These are phyloP conservation scores for Malurus splendens DNA, from an alignment of 2,797 vertebrate species.

Conservation along the genomic window DNA sequence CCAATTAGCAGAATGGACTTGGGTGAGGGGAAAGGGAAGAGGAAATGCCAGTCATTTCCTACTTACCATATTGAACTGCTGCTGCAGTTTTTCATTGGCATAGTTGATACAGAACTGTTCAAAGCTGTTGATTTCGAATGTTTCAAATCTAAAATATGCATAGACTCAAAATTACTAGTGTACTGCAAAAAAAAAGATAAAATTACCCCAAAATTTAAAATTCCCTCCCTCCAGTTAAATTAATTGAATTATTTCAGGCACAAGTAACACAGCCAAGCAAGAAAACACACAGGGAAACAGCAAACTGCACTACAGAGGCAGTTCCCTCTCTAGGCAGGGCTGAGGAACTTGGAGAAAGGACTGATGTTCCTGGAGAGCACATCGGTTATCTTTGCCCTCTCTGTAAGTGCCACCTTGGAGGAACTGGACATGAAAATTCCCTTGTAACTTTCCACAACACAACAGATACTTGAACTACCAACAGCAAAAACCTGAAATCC, in stretches of 20 bases:
- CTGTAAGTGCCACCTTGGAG: background rate
- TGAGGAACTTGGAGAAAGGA: background rate
- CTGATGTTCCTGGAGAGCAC: background rate
- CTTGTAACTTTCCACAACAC: background rate
- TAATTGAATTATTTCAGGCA: background rate
- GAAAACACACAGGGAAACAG: background rate
- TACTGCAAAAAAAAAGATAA: background rate
- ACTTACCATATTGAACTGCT: slow-evolving; percentile 99
- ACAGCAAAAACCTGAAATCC: slow-evolving; percentile 5
- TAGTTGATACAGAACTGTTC: slow-evolving; percentile 99
- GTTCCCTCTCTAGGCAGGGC: background rate
- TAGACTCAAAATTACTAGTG: slow-evolving; percentile 4
- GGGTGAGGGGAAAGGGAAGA: slow-evolving; percentile 23
- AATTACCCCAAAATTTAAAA: background rate
- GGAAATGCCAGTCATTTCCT: slow-evolving; percentile 54
- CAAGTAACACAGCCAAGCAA: background rate
- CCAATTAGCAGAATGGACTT: slow-evolving; percentile 39
- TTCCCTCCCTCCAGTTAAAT: background rate
- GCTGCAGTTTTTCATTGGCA: slow-evolving; percentile 98
- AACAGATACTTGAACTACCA: background rate
- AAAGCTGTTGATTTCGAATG: slow-evolving; percentile 98
- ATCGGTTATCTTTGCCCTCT: background rate
- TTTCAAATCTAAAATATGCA: slow-evolving; percentile 87
- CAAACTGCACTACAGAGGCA: background rate
- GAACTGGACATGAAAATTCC: background rate